Percentiles rank a stretch among this genome's conserved stretches.
Evolutionary conservation across 2,888 invertebrate species (phyloP).

Genomic region (Brassicogethes aeneus): DNA sequence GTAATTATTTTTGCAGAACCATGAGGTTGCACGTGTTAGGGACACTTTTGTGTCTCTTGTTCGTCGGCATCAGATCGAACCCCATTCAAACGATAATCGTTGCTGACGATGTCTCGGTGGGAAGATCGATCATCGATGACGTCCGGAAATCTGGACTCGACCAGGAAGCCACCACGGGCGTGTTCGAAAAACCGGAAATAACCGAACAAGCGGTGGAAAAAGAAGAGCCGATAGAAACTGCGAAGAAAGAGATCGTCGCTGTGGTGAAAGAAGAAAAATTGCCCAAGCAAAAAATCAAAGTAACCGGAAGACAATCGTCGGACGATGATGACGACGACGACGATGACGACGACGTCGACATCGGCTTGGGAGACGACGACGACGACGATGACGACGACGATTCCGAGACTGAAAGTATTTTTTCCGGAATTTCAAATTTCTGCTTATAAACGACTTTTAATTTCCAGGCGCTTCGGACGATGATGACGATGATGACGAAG

Average conservation of each 20-base stretch:
- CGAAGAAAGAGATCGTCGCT: conserved; percentile 9
- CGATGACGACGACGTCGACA: conserved; percentile 64
- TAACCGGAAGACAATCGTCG: conserved; percentile 37
- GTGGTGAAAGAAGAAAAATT: conserved; percentile 6
- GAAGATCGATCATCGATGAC: conserved; percentile 4
- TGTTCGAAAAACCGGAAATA: conserved; percentile 16
- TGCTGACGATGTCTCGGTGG: conserved; percentile 17
- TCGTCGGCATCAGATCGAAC: conserved; percentile 25
- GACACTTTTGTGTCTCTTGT: conserved; percentile 30
- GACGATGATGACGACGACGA: conserved; percentile 53
- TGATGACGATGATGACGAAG: conserved; percentile 48
- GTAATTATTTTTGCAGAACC: conserved; percentile 14
- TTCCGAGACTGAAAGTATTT: too few relatives aligned
- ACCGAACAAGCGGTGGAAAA: conserved; percentile 6
- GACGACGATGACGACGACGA: conserved; percentile 49
- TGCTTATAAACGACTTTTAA: too few relatives aligned
- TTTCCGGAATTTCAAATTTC: too few relatives aligned
- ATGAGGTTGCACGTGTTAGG: conserved; percentile 35
- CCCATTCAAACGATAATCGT: conserved; percentile 25
- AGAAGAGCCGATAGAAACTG: conserved; percentile 6
- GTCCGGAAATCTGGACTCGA: conserved; percentile 25
- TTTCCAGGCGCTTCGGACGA: conserved; percentile 43
- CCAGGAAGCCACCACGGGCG: conserved; percentile 29
- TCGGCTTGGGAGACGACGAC: conserved; percentile 56
- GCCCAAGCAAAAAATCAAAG: conserved; percentile 18